Conservation (phyloP, 2,113 vertebrate species). For the Desmodus rotundus region DNA sequence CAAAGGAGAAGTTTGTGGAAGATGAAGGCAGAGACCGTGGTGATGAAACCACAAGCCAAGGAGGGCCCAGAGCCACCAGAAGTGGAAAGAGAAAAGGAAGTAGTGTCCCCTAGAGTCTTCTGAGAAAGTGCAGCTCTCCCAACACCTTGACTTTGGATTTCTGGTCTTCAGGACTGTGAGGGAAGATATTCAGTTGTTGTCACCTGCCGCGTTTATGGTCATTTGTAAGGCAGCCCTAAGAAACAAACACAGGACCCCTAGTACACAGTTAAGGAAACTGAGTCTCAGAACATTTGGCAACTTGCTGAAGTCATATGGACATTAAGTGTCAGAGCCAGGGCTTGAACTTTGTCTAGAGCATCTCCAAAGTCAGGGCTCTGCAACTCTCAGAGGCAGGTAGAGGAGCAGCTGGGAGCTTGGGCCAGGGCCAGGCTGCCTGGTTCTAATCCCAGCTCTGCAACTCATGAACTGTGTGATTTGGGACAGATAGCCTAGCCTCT, state of each 20-base stretch:
- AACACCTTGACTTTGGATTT: not conserved
- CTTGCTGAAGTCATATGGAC: not conserved
- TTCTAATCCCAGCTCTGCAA: not conserved
- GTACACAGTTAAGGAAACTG: not conserved
- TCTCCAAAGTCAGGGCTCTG: not conserved
- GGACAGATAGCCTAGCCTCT: not conserved
- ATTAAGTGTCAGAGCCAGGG: not conserved
- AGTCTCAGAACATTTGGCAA: not conserved
- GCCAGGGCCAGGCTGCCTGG: accelerated
- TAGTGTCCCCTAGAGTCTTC: not conserved
- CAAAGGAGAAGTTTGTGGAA: not conserved
- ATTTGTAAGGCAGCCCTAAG: not conserved
- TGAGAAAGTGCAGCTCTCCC: too few species aligned
- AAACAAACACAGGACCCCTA: not conserved
- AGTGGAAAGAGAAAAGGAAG: not conserved
- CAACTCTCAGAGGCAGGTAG: not conserved
- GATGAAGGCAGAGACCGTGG: not conserved
- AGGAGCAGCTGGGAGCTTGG: not conserved
- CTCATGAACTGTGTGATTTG: not conserved
- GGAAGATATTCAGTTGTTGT: not conserved
- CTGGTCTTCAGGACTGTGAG: not conserved
- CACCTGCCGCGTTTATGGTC: not conserved
- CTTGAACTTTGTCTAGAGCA: not conserved
- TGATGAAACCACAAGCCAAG: too few species aligned
- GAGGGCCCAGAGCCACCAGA: not conserved